phyloP scores from a whole-genome alignment of 2,888 invertebrate genomes.

The Perdita meconis region DNA sequence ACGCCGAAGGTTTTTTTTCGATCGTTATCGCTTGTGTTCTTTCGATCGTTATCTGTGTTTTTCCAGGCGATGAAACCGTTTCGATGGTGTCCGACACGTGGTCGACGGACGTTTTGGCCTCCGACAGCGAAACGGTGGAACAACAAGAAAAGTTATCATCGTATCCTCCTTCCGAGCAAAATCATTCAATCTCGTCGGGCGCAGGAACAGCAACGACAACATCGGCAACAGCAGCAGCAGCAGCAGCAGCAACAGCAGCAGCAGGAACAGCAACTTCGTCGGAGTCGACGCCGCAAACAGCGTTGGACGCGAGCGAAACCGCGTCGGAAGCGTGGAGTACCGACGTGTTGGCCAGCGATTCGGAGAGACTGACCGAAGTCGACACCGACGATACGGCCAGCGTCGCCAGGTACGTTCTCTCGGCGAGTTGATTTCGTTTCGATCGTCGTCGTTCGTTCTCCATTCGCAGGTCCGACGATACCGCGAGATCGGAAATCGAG shows the following conservation, averaged over 20 bases:
- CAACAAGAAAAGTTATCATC: slow-evolving; percentile 87
- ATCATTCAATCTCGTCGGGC: too few relatives aligned
- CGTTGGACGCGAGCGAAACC: slow-evolving; percentile 93
- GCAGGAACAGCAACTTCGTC: too few relatives aligned
- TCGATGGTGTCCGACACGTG: slow-evolving; percentile 99
- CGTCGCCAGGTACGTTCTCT: slow-evolving; percentile 86
- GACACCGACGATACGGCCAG: slow-evolving; percentile 89
- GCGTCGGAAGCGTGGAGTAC: slow-evolving; percentile 99
- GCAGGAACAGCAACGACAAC: too few relatives aligned
- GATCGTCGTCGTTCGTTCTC: too few relatives aligned
- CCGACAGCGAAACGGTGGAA: slow-evolving; percentile 97
- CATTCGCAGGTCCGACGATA: slow-evolving; percentile 89
- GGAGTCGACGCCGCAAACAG: slow-evolving; percentile 81
- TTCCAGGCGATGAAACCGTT: slow-evolving; percentile 94
- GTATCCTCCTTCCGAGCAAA: slow-evolving; percentile 70
- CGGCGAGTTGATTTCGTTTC: neutral
- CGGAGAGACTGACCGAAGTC: slow-evolving; percentile 95
- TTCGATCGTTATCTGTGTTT: too few relatives aligned
- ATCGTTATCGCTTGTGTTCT: too few relatives aligned
- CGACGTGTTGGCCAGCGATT: slow-evolving; percentile 97
- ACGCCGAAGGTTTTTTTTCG: neutral
- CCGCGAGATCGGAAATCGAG: slow-evolving; percentile 87
- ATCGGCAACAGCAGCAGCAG: too few relatives aligned
- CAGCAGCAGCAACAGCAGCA: too few relatives aligned
- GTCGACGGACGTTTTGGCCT: slow-evolving; percentile 99